Evolutionary conservation across 2,113 vertebrate species (phyloP).

Genomic region (Dicaeum eximium): DNA sequence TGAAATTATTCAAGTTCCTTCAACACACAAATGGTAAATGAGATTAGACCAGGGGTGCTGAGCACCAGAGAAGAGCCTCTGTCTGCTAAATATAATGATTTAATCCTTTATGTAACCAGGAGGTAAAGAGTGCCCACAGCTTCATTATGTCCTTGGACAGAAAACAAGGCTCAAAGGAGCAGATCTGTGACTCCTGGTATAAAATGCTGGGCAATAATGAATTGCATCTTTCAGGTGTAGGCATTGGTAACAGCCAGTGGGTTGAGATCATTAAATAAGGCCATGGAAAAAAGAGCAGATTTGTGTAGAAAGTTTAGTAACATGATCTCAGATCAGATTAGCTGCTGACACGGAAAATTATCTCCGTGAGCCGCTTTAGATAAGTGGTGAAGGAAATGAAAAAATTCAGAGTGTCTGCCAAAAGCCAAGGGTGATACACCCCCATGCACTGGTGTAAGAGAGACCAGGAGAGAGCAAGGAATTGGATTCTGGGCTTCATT

Average conservation of each 20-base stretch:
- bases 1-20: conserved; percentile 26
- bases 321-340: background rate
- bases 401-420: background rate
- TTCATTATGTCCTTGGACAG: background rate
- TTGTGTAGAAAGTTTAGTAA: background rate
- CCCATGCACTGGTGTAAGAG: background rate
- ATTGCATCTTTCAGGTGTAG: background rate
- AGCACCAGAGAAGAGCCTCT: background rate
- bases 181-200: background rate
- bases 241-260: background rate
- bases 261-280: background rate
- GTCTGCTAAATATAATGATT: background rate
- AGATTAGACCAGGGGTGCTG: background rate
- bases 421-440: background rate
- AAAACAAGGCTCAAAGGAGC: background rate
- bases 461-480: background rate
- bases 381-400: background rate
- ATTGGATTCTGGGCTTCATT: fast-evolving
- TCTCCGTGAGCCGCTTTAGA: background rate
- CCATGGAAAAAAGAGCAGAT: background rate
- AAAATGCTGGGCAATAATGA: background rate
- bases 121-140: background rate
- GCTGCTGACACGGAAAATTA: conserved; percentile 7
- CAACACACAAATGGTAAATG: background rate
- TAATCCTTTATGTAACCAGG: background rate